Conservation (phyloP, 2,113 vertebrate genomes). For the Rhinolophus sinicus region DNA sequence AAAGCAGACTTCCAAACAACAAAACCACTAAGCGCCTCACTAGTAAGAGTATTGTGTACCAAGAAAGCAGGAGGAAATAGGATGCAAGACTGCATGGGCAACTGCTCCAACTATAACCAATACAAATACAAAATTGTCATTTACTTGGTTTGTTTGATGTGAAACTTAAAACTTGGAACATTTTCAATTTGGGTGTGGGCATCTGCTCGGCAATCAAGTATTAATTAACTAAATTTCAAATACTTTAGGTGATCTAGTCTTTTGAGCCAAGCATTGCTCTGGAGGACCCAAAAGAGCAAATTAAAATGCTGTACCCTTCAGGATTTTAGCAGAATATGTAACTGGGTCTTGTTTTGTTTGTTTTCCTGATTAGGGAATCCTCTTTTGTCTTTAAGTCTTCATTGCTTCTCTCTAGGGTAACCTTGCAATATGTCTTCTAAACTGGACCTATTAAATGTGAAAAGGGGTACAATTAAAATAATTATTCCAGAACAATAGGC, state of each 20-base stretch:
- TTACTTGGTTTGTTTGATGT: not conserved
- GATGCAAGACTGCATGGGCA: not conserved
- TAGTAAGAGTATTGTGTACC: not conserved
- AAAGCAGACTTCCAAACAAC: not conserved
- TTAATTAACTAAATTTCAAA: not conserved
- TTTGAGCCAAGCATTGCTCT: not conserved
- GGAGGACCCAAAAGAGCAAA: not conserved
- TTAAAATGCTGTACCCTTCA: not conserved
- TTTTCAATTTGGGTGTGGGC: not conserved
- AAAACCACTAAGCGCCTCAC: not conserved
- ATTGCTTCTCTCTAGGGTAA: not conserved
- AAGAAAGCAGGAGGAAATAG: not conserved
- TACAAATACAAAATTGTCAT: not conserved
- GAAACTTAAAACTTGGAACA: slow-evolving; percentile 32
- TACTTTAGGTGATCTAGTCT: not conserved
- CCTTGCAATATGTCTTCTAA: not conserved
- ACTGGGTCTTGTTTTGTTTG: not conserved
- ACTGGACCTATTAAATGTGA: not conserved
- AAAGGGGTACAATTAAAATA: not conserved
- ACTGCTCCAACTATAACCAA: not conserved
- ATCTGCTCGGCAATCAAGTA: not conserved
- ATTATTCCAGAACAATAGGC: not conserved
- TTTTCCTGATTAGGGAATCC: not conserved
- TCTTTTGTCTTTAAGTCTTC: not conserved
- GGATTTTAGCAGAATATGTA: not conserved